Evolutionary conservation across 2,113 vertebrate genomes (phyloP), one percentile per base, ranked within the genome.

Genomic region (Polypterus senegalus): DNA sequence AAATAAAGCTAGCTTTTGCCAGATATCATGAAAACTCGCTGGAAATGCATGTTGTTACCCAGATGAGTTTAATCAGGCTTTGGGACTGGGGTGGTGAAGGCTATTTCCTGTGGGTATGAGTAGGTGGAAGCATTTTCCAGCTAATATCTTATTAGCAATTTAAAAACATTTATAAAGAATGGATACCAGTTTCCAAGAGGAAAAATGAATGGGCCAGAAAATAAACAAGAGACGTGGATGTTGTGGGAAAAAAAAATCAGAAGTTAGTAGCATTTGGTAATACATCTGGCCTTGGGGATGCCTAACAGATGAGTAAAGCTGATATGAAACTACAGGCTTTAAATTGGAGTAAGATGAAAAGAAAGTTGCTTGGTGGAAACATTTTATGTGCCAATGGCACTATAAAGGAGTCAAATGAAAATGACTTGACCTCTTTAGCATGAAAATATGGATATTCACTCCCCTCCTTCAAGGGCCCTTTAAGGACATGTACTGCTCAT

Each of bases 251-350:
- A 46, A 66, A 62, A 61, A 54, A 61, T 64, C 63, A 67, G 55
- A 59, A 59, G 59, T 59, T 54, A 51, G 54, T 44, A 7, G n/a
- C 46, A 49, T 53, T 56, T 49, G 7, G 58, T 60, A 9, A 63
- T 47, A 47, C 57, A 65, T 67, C 58, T 67, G 63, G 63, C 56
- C 57, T 7, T 46, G 8, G 51, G 61, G 65, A 70, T 65, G 60
- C 58, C 10, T 54, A 70, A 64, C 69, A 70, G 65, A 67, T 70
- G 62, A 63, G 3, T 3, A 5, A 9, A 10, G 44, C 45, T n/a
- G 49, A 59, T 45, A 1, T 46, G 46, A 43, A 56, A 54, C 54
- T 48, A 47, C 47, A 52, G 27, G 4, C 55, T 54, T 43, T 51
- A 48, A 46, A 11, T 54, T 44, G 45, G 59, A 62, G 60, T 27